Base-by-base conservation (phyloP, 1,140 invertebrate species). In the Choristoneura fumiferana region DNA sequence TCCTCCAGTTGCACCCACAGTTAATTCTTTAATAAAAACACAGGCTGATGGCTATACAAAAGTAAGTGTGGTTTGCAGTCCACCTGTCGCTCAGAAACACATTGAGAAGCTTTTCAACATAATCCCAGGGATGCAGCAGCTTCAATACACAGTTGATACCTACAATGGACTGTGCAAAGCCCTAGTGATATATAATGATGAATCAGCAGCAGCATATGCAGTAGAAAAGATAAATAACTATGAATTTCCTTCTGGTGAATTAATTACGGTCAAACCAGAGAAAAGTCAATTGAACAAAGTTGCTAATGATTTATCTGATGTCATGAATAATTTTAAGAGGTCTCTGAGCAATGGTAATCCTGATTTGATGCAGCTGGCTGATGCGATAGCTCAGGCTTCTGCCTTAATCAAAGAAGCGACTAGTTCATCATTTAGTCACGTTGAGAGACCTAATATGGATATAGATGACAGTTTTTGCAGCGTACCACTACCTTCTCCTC, bases 401-500 rank as follows among this genome's bases (percentile, higher is more conserved):
- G 71, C 72, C 29, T 63, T 89, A 12, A 83, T 89, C 1, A 86
- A 84, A 69, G 75, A 75, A 37, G 84, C 78, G 18, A 74, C 43
- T 29, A 29, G 22, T 29, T 18, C 80, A 39, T 68, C 71, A 49
- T 65, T 62, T 45, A 67, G 69, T 49, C 22, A 58, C 52, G 63
- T 15, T 18, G 14, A 37, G 10, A 36, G 6, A 6, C 64, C 0
- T 39, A 36, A 4, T 67, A 72, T 49, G 2, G 12, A 10, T 58
- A 67, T 17, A 15, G 57, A 43, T 18, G 8, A 62, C 6, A 65
- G 57, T 53, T 73, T 82, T 54, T 91, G 89, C 60, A 94, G 91
- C 71, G 91, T 95, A 1, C 92, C 91, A 57, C 89, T 97, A 60
- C 96, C 95, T 13, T 91, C 91, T 14, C 89, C 92, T 9, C 93